These are phyloP conservation scores for Xanthorhoe spadicearia DNA, from an alignment of 2,888 invertebrate genomes.

Conservation along the genomic window DNA sequence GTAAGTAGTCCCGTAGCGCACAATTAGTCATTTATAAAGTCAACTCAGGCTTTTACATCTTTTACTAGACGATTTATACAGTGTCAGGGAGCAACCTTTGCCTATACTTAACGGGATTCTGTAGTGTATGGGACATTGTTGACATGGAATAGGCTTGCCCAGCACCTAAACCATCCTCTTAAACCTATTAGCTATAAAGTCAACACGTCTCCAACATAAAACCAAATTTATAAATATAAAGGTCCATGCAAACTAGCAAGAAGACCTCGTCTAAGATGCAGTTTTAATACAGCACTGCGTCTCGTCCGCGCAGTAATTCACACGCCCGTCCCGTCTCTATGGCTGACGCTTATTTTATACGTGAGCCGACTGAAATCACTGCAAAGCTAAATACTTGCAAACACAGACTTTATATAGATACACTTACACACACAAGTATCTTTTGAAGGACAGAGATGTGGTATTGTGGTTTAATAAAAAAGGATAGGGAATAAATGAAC, in stretches of 20 bases:
- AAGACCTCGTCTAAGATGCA: slow-evolving; percentile 59
- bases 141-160: no score
- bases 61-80: no score
- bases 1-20: no score
- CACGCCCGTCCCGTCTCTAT: slow-evolving; percentile 69
- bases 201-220: not conserved
- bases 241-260: slow-evolving; percentile 20
- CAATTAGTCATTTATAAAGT: no score
- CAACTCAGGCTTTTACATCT: no score
- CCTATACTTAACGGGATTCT: no score
- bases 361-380: slow-evolving; percentile 68
- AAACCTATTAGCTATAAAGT: not conserved
- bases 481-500: no score
- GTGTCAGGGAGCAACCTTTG: no score
- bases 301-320: slow-evolving; percentile 69
- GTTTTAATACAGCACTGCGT: slow-evolving; percentile 63
- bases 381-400: slow-evolving; percentile 43
- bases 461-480: no score
- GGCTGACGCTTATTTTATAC: slow-evolving; percentile 76
- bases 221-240: slow-evolving; percentile 8
- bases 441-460: no score
- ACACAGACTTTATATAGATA: not conserved
- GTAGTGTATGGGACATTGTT: no score
- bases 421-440: not conserved
- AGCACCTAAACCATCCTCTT: no score